These are phyloP conservation scores for Pogonocichla stellata DNA, from an alignment of 2,113 vertebrate genomes.

Conservation along the genomic window DNA sequence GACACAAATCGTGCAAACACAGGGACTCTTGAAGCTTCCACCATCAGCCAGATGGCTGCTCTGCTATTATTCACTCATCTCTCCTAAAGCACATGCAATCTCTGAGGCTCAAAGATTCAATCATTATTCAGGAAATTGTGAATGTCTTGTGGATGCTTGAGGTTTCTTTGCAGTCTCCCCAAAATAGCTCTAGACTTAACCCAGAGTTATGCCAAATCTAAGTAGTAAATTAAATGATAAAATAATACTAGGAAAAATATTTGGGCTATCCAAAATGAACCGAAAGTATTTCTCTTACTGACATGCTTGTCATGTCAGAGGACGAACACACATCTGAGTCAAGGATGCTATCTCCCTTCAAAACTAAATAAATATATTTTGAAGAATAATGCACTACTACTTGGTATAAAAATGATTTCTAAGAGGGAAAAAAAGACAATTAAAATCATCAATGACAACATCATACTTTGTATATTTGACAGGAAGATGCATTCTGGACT, in stretches of 20 bases:
- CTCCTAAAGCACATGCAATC: neutral
- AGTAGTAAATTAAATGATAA: neutral
- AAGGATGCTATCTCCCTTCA: neutral
- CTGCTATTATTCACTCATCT: neutral
- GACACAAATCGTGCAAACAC: neutral
- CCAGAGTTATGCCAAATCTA: neutral
- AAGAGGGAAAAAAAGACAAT: neutral
- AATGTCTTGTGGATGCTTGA: neutral
- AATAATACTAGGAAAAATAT: neutral
- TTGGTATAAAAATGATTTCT: neutral
- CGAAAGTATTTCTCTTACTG: neutral
- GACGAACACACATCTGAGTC: neutral
- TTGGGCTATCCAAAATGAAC: neutral
- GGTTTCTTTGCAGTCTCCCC: neutral
- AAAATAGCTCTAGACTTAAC: neutral
- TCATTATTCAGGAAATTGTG: neutral
- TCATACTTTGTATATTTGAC: neutral
- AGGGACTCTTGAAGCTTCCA: neutral
- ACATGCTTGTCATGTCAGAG: neutral
- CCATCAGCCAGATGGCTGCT: conserved; percentile 20
- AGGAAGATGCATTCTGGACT: neutral
- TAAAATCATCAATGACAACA: neutral
- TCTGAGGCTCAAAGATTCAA: neutral
- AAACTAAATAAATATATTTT: neutral
- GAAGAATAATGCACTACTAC: neutral